Evolutionary conservation across 1,140 invertebrate species (phyloP).

Genomic region (Panulirus ornatus): DNA sequence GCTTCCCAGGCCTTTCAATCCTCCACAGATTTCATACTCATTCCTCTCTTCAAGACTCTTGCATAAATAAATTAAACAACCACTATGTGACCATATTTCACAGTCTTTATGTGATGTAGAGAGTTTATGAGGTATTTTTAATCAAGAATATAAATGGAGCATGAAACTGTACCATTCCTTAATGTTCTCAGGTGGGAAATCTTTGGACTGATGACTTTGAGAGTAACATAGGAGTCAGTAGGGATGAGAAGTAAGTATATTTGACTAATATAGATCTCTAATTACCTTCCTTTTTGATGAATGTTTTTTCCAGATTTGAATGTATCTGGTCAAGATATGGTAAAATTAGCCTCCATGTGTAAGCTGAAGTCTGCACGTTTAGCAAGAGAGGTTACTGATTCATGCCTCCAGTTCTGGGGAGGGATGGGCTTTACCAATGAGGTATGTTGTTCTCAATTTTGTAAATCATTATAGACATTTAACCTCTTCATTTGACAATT

Average conservation of each 20-base stretch:
- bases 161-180: too few species aligned
- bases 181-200: too few species aligned
- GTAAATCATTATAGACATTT: neutral
- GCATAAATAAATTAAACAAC: too few species aligned
- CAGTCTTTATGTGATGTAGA: too few species aligned
- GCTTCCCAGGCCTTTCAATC: too few species aligned
- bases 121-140: too few species aligned
- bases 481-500: neutral
- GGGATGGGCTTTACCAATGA: conserved; percentile 83
- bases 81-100: too few species aligned
- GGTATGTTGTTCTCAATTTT: conserved; percentile 75
- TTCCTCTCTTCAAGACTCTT: too few species aligned
- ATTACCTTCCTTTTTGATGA: neutral
- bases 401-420: conserved; percentile 83
- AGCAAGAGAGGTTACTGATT: conserved; percentile 80
- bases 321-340: conserved; percentile 81
- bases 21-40: too few species aligned
- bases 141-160: too few species aligned
- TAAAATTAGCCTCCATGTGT: conserved; percentile 82
- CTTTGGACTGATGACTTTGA: too few species aligned
- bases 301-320: conserved; percentile 78
- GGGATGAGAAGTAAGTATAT: neutral
- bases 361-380: conserved; percentile 82
- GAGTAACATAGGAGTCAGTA: too few species aligned
- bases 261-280: neutral